phyloP scores from a whole-genome alignment of 2,888 invertebrate genomes.

The Leptopterna dolabrata region DNA sequence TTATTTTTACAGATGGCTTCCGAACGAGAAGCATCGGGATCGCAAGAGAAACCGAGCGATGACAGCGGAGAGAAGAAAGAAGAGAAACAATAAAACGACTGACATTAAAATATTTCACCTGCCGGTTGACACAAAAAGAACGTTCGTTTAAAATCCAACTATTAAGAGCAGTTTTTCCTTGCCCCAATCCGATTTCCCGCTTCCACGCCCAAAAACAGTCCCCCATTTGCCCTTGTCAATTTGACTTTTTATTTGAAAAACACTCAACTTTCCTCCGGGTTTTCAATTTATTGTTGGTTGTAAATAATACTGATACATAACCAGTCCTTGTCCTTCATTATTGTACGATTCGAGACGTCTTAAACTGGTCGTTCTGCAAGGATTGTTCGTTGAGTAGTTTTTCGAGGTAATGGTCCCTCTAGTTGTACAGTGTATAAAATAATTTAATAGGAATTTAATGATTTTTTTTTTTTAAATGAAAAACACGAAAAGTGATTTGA shows the following conservation, averaged over 20 bases:
- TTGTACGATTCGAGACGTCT: not conserved
- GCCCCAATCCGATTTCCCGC: not conserved
- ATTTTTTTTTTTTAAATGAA: not conserved
- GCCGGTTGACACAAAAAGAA: constrained; percentile 17
- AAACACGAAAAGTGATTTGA: not conserved
- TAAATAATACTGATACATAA: not conserved
- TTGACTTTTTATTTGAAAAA: not conserved
- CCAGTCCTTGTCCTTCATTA: not conserved
- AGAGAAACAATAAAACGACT: constrained; percentile 66
- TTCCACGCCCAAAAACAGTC: not conserved
- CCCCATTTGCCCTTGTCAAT: not conserved
- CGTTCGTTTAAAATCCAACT: not conserved
- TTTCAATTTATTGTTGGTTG: not conserved
- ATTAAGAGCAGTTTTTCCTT: not conserved
- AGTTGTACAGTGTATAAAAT: constrained; percentile 22
- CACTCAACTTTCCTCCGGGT: not conserved
- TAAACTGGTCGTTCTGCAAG: not conserved
- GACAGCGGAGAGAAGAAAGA: constrained; percentile 75
- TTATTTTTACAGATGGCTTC: not conserved
- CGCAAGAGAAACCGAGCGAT: constrained; percentile 65
- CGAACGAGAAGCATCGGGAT: not conserved
- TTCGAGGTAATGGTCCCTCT: not conserved
- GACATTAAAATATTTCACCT: constrained; percentile 38
- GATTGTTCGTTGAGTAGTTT: not conserved
- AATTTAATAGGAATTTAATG: not conserved